These are phyloP conservation scores for Neoascia interrupta DNA, from an alignment of 2,888 invertebrate species.

Conservation along the genomic window DNA sequence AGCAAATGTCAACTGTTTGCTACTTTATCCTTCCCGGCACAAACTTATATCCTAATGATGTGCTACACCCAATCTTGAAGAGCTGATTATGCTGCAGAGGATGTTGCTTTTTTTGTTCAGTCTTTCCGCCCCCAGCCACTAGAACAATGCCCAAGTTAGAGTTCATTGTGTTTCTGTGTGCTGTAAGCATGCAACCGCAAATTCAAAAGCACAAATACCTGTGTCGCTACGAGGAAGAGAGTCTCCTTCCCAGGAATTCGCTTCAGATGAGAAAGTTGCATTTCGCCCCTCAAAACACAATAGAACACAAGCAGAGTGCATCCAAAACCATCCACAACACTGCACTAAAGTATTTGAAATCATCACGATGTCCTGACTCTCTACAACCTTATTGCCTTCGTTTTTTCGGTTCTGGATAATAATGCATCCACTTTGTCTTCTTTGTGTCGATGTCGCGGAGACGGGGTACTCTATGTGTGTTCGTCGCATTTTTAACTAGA, in stretches of 20 bases:
- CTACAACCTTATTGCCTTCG: not conserved
- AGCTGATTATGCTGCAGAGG: conserved; percentile 33
- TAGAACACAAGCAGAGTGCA: conserved; percentile 23
- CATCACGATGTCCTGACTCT: conserved; percentile 34
- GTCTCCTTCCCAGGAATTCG: not conserved
- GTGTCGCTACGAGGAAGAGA: conserved; percentile 14
- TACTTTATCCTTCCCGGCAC: not conserved
- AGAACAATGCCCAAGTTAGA: conserved; percentile 26
- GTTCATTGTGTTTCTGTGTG: conserved; percentile 30
- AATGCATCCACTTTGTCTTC: conserved; percentile 13
- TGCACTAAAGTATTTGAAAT: conserved; percentile 30
- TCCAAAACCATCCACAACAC: not conserved
- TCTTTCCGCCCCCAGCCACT: not conserved
- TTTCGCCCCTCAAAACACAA: conserved; percentile 16
- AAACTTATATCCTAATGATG: conserved; percentile 53
- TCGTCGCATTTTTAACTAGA: not conserved
- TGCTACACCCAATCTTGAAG: conserved; percentile 51
- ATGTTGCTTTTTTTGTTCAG: conserved; percentile 21
- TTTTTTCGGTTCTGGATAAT: conserved; percentile 15
- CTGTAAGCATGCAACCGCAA: conserved; percentile 41
- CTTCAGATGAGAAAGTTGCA: not conserved
- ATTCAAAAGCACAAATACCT: conserved; percentile 27
- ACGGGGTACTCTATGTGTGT: not conserved
- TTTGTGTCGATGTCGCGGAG: not conserved
- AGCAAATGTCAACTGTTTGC: conserved; percentile 9